These are phyloP conservation scores for Hippoglossus hippoglossus DNA, from an alignment of 2,797 vertebrate genomes.

Conservation along the genomic window DNA sequence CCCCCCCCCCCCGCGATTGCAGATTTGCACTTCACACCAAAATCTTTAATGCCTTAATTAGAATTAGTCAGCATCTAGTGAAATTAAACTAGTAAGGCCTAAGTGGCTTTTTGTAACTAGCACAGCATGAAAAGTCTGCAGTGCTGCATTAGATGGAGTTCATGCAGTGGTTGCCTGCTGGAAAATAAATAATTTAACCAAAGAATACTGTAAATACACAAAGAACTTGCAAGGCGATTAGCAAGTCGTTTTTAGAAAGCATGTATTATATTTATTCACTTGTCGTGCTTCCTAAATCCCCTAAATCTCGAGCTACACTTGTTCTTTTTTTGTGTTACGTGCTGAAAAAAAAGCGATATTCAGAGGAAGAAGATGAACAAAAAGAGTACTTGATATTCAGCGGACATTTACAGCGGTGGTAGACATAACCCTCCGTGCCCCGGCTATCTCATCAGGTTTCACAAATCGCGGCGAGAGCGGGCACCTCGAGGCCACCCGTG, in stretches of 20 bases:
- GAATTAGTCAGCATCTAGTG: conserved; percentile 72
- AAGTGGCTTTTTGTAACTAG: conserved; percentile 60
- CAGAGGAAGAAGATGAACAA: background rate
- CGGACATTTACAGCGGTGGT: conserved; percentile 47
- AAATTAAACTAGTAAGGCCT: conserved; percentile 65
- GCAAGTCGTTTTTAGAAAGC: background rate
- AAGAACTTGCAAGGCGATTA: background rate
- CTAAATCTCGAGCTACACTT: too few relatives aligned
- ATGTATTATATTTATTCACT: background rate
- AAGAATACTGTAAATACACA: background rate
- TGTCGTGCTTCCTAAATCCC: background rate
- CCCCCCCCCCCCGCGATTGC: conserved; percentile 54
- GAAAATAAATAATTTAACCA: background rate
- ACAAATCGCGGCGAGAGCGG: conserved; percentile 38
- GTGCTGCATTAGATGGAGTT: conserved; percentile 41
- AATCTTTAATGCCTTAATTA: conserved; percentile 75
- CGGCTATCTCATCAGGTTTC: conserved; percentile 49
- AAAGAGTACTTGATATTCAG: conserved; percentile 46
- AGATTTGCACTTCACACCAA: conserved; percentile 64
- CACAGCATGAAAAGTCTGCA: conserved; percentile 41
- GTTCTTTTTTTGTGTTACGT: too few relatives aligned
- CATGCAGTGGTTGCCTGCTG: conserved; percentile 7
- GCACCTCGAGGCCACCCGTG: conserved; percentile 48
- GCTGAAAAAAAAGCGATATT: background rate
- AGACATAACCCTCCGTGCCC: conserved; percentile 31